Conservation (phyloP, 2,888 invertebrate species). For the Amphipyra berbera region DNA sequence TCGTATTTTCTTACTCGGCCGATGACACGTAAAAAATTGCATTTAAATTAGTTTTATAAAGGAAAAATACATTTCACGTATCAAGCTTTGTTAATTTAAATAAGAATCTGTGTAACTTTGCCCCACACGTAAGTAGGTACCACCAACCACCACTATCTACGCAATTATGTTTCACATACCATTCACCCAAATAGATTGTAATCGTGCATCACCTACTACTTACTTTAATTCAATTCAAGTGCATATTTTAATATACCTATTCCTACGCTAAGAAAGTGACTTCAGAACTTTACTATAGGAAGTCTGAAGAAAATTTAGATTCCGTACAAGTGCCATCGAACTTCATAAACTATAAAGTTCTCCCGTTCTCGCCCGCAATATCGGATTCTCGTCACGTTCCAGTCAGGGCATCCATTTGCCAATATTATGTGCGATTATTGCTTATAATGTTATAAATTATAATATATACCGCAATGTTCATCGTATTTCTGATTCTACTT, state of each 20-base stretch:
- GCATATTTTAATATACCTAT: slow-evolving; percentile 18
- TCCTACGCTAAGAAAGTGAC: slow-evolving; percentile 21
- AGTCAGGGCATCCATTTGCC: slow-evolving; percentile 34
- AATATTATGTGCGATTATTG: slow-evolving; percentile 42
- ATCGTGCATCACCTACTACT: not conserved
- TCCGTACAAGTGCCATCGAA: slow-evolving; percentile 37
- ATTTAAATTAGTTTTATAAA: no score
- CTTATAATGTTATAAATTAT: slow-evolving; percentile 27
- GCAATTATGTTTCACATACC: no score
- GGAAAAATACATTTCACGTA: no score
- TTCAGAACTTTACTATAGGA: slow-evolving; percentile 21
- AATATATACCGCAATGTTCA: slow-evolving; percentile 10
- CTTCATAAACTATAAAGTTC: slow-evolving; percentile 56
- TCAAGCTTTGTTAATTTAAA: no score
- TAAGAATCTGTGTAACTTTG: no score
- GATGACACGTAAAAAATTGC: no score
- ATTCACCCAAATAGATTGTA: no score
- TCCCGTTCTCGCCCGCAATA: slow-evolving; percentile 28
- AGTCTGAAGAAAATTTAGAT: slow-evolving; percentile 47
- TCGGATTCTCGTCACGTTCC: slow-evolving; percentile 47
- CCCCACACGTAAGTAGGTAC: no score
- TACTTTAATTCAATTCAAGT: slow-evolving; percentile 6
- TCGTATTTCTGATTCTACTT: slow-evolving; percentile 13
- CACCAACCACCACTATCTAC: no score
- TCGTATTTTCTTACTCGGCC: no score